Evolutionary conservation across 2,797 vertebrate species (phyloP), one percentile per base, ranked within the genome.

Genomic region (Threskiornis aethiopicus): DNA sequence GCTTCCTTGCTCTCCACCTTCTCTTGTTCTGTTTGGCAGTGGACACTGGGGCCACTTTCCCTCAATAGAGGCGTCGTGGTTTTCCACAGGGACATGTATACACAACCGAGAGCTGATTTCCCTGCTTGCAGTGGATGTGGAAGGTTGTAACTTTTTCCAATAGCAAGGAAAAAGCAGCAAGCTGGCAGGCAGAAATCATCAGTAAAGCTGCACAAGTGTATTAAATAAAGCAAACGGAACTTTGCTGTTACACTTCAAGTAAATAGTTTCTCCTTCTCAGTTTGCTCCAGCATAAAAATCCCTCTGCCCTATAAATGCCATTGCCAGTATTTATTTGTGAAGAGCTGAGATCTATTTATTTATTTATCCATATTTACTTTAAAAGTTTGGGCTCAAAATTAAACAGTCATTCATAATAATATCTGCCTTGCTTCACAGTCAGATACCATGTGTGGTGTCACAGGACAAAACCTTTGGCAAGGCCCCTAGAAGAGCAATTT

Each of bases 381-480:
- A 86, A 94, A 94, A 88, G 70, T 85, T 80, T 78, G 46, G 20
- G 65, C 89, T 86, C 59, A 84, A 84, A 94, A 89, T 96, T 93
- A 95, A 94, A 93, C 62, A 95, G 76, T 76, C 66, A 91, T 96
- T 95, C 89, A 92, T 95, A 95, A 89, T 87, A 90, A 93, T 90
- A 96, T 97, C 87, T 95, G 89, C 82, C 79, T 71, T 67, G 47
- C 85, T 95, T 37, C 9, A 4, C 49, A 86, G 75, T 87, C 84
- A 96, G 69, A 89, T 94, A 54, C 58, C 0, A 0, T 81, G 78
- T 84, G 72, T 87, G 70, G 82, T 94, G 91, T 95, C 95, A 96
- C 55, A 97, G 95, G 92, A 96, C 91, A 95, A 91, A 96, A 97
- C 89, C 91, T 95, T 94, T 97, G 95, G 95, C 94, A 90, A 54